Percentiles rank a stretch among this genome's conserved stretches.
Evolutionary conservation across 2,113 vertebrate species (phyloP).

Genomic region (Mustela nigripes): DNA sequence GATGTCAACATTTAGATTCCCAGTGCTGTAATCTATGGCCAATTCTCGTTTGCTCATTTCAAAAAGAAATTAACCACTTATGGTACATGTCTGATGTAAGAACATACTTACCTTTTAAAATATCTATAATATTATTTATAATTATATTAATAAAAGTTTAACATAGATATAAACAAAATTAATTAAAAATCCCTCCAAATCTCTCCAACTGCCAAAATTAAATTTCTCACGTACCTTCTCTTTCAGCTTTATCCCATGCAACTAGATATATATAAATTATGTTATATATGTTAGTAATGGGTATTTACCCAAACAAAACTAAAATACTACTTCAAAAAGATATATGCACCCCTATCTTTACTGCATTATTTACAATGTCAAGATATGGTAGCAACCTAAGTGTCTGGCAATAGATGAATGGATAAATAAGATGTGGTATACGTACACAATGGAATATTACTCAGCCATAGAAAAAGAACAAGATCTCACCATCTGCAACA

Average conservation of each 20-base stretch:
- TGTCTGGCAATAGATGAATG: neutral
- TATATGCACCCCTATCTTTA: neutral
- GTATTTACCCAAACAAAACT: neutral
- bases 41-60: neutral
- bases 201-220: neutral
- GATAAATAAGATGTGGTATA: neutral
- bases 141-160: slow-evolving; percentile 24
- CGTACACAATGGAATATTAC: neutral
- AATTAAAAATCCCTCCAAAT: neutral
- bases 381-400: neutral
- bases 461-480: neutral
- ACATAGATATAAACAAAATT: neutral
- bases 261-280: neutral
- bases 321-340: neutral
- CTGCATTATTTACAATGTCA: neutral
- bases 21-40: slow-evolving; percentile 31
- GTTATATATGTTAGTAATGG: neutral
- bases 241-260: slow-evolving; percentile 5
- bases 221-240: neutral
- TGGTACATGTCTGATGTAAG: neutral
- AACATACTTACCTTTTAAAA: neutral
- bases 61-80: slow-evolving; percentile 51
- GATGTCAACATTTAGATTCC: neutral
- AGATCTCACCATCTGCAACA: neutral
- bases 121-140: slow-evolving; percentile 7